These are phyloP conservation scores for Drosophila greeni DNA, from an alignment of 2,888 invertebrate species.

Conservation along the genomic window DNA sequence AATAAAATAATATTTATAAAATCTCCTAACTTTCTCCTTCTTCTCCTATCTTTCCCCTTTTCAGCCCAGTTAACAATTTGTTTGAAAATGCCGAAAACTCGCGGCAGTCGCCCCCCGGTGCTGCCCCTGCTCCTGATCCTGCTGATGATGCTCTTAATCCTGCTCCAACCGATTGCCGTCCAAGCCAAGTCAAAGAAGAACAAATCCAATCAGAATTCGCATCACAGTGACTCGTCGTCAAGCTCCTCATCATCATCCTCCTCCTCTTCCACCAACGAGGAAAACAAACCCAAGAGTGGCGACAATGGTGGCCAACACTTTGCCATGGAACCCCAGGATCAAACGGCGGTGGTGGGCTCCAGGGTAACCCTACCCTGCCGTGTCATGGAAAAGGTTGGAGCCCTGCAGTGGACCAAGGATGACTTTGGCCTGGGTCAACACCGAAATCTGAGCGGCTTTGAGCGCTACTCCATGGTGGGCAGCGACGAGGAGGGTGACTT, in stretches of 20 bases:
- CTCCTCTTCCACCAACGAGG: slow-evolving; percentile 27
- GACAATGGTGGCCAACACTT: slow-evolving; percentile 84
- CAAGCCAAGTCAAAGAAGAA: slow-evolving; percentile 79
- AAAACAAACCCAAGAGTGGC: slow-evolving; percentile 53
- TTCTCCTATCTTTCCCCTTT: not conserved
- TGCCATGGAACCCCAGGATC: slow-evolving; percentile 94
- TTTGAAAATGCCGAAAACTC: slow-evolving; percentile 35
- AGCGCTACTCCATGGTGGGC: slow-evolving; percentile 97
- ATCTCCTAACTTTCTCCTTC: not conserved
- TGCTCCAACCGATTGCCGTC: slow-evolving; percentile 39
- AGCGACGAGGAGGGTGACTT: slow-evolving; percentile 97
- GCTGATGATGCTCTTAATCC: slow-evolving; percentile 38
- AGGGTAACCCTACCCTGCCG: slow-evolving; percentile 93
- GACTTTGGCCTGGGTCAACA: slow-evolving; percentile 96
- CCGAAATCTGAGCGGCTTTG: slow-evolving; percentile 93
- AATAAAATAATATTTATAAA: too few species aligned
- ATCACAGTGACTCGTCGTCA: slow-evolving; percentile 44
- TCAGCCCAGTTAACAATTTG: slow-evolving; percentile 21
- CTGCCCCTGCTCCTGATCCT: slow-evolving; percentile 40
- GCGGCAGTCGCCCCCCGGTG: slow-evolving; percentile 23
- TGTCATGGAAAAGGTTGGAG: slow-evolving; percentile 92
- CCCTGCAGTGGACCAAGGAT: slow-evolving; percentile 97
- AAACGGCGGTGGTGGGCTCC: slow-evolving; percentile 92
- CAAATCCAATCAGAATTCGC: slow-evolving; percentile 58
- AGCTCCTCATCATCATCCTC: slow-evolving; percentile 10